phyloP scores from a whole-genome alignment of 2,113 vertebrate species.

The Dicerorhinus sumatrensis region DNA sequence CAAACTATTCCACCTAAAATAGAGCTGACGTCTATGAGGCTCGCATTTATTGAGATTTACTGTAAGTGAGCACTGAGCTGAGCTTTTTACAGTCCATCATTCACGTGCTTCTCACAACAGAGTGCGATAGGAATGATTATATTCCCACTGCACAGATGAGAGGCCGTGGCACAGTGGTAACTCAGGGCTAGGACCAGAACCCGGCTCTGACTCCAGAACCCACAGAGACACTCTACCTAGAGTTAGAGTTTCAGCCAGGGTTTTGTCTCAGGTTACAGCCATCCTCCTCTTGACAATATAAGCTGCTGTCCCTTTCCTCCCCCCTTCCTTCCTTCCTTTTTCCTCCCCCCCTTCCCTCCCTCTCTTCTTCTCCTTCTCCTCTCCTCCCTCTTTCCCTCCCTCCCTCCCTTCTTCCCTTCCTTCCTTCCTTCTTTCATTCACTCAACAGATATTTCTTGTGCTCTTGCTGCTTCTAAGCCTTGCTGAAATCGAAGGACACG shows the following conservation, averaged over 20 bases:
- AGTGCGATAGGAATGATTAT: neutral
- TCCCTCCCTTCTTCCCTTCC: neutral
- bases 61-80: neutral
- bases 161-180: neutral
- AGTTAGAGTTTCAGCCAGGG: neutral
- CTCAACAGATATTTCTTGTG: neutral
- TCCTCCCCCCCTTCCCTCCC: neutral
- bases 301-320: neutral
- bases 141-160: neutral
- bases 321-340: neutral
- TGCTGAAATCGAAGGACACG: neutral
- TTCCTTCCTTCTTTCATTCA: neutral
- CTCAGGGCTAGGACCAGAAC: neutral
- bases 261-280: neutral
- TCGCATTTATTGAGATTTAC: neutral
- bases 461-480: neutral
- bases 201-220: neutral
- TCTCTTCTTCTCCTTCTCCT: too few relatives aligned
- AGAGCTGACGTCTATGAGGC: neutral
- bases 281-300: neutral
- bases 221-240: neutral
- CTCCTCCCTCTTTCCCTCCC: too few relatives aligned
- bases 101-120: neutral
- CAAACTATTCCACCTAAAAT: neutral
- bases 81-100: neutral